Percentiles rank a stretch among this genome's conserved stretches.
Conservation (phyloP, 2,113 vertebrate species). For the Crypturellus undulatus region DNA sequence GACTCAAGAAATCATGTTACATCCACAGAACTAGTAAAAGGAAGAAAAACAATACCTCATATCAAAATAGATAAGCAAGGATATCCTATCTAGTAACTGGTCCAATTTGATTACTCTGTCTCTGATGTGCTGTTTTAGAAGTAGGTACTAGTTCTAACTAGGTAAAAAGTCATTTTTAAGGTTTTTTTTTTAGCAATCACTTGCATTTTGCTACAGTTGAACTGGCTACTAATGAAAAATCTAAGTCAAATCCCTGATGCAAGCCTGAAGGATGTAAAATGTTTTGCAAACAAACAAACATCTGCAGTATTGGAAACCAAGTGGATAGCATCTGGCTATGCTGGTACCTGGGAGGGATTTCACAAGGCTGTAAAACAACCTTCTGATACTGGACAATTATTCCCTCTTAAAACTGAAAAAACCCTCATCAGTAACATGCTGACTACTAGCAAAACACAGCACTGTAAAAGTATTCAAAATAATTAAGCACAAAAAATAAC, state of each 20-base stretch:
- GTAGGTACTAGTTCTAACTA: neutral
- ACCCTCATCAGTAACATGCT: neutral
- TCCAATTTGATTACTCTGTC: neutral
- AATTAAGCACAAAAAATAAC: too few relatives aligned
- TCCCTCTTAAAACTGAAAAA: neutral
- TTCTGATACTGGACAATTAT: neutral
- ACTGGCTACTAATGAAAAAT: neutral
- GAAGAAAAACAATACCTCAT: neutral
- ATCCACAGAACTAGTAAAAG: neutral
- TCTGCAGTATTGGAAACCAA: neutral
- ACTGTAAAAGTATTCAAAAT: neutral
- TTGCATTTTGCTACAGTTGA: neutral
- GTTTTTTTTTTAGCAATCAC: neutral
- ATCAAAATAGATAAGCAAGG: neutral
- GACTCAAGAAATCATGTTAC: neutral
- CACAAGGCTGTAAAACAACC: neutral
- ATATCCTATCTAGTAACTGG: neutral
- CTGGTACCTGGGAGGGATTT: neutral
- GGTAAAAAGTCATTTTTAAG: neutral
- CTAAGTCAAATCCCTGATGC: neutral
- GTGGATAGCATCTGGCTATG: neutral
- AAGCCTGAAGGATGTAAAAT: neutral
- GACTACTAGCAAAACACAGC: neutral
- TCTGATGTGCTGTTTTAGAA: neutral
- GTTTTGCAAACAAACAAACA: fast-evolving